These are phyloP conservation scores for Scortum barcoo DNA, from an alignment of 2,113 vertebrate species.

Conservation along the genomic window DNA sequence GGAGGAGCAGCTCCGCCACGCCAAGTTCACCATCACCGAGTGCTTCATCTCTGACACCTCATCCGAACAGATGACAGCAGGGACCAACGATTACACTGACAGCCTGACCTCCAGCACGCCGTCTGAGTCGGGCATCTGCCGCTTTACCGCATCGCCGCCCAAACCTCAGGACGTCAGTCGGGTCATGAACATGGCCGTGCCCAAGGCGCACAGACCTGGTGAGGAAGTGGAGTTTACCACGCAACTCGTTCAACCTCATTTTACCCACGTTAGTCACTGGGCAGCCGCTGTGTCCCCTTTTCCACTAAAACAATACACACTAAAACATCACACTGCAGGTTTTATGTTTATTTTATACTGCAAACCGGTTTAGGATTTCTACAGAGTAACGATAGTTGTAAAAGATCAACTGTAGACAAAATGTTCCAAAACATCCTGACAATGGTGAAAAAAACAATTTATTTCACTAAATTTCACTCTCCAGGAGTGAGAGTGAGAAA, in stretches of 20 bases:
- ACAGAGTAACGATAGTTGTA: background rate
- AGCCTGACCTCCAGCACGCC: constrained; percentile 98
- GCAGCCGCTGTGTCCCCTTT: background rate
- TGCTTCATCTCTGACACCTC: constrained; percentile 99
- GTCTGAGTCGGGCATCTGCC: constrained; percentile 98
- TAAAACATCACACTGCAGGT: background rate
- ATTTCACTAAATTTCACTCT: background rate
- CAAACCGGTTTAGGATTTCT: background rate
- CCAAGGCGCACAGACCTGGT: constrained; percentile 99
- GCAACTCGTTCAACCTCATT: background rate
- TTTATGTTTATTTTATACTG: background rate
- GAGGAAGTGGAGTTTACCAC: constrained; percentile 67
- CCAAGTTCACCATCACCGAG: constrained; percentile 99
- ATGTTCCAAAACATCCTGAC: background rate
- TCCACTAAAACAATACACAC: background rate
- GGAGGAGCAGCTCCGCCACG: constrained; percentile 98
- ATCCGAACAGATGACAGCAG: constrained; percentile 97
- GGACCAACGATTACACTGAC: constrained; percentile 99
- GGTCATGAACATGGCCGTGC: constrained; percentile 97
- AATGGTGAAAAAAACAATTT: background rate
- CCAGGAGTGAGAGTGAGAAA: background rate
- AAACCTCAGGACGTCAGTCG: constrained; percentile 98
- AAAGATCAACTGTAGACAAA: too few relatives aligned
- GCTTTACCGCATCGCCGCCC: constrained; percentile 97
- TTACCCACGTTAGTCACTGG: background rate